Evolutionary conservation across 2,888 invertebrate species (phyloP), one percentile per base, ranked within the genome.

Genomic region (Falcaria lacertinaria): DNA sequence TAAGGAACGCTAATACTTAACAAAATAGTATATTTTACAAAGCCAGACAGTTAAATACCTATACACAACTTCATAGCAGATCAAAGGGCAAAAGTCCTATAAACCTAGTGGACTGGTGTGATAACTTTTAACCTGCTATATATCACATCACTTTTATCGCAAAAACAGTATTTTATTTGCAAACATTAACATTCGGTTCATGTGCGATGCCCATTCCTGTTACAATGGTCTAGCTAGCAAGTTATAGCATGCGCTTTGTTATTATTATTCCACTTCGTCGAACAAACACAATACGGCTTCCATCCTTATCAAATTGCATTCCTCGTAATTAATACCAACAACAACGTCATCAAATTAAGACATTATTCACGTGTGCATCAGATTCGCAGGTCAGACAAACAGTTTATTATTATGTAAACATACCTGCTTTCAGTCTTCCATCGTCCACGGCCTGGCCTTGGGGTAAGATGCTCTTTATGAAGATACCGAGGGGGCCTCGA

Each of bases 381-480:
- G 28, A 39, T 39, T 34, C 41, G 35, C 41, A 44, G 38, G 41
- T 34, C 39, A 44, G 50, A 45, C 37, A 41, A 36, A 41, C 34
- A 41, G 19, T n/a, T n/a, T n/a, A n/a, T 34, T 38, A 42, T 28
- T 28, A 28, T 8, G 11, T 28, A 11, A 43, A 74, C 72, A 57
- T 80, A 94, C 95, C 96, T 84, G 95, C 95, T 87, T 92, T 92
- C 47, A 97, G 90, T 82, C 94, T 91, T 34, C 95, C 95, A 79
- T 95, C 95, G 64, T 96, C 95, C 41, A 95, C 92, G 33, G 96
- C 95, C 74, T 96, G 94, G 34, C 96, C 96, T 72, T 92, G 92
- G 36, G 94, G 92, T 62, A 96, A 91, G 57, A 97, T 95, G 68
- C 95, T 95, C 77, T 96, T 95, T 57, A 96, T 94, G 78, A 95